Evolutionary conservation across 1,140 invertebrate genomes (phyloP), one percentile per base, ranked within the genome.

Genomic region (Drosophila albomicans): DNA sequence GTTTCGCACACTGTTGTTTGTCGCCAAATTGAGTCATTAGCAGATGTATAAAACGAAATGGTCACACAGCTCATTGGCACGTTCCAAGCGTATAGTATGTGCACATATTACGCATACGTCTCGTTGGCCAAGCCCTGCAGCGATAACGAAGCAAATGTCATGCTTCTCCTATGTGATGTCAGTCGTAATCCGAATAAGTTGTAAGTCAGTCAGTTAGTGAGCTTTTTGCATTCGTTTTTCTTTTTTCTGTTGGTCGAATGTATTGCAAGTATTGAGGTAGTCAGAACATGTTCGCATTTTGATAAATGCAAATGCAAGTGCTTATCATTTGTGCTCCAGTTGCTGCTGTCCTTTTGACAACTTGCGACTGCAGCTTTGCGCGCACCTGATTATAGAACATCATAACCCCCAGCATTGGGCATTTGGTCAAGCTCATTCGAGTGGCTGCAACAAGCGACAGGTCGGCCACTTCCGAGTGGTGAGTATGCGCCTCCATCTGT

Each of bases 21-120:
- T 81, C 84, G 70, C 82, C 79, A 86, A 86, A 86, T 86, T 87
- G 82, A 87, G 79, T 87, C 82, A 86, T 86, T 86, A 86, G 82
- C 82, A 87, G 82, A 82, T 71, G 70, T 71, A 86, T 87, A 87
- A 86, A 86, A 86, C 57, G 58, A 79, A 86, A 86, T 86, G 82
- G 79, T 80, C 76, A 70, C 70, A 81, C 82, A 86, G 82, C 82
- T 87, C 82, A 87, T 86, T 86, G 82, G 82, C 82, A 86, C 82
- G 82, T 86, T 79, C 79, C 68, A 51, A 75, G 62, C 73, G 77
- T 65, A 13, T 66, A 65, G 35, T 57, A 63, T 63, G 63, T 70
- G 72, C 51, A 28, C 54, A 71, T 10, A 38, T 75, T 71, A 71
- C 73, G 68, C 73, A 75, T 75, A 75, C 73, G 68, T 54, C 38